Evolutionary conservation across 2,113 vertebrate species (phyloP).

Genomic region (Tichodroma muraria): DNA sequence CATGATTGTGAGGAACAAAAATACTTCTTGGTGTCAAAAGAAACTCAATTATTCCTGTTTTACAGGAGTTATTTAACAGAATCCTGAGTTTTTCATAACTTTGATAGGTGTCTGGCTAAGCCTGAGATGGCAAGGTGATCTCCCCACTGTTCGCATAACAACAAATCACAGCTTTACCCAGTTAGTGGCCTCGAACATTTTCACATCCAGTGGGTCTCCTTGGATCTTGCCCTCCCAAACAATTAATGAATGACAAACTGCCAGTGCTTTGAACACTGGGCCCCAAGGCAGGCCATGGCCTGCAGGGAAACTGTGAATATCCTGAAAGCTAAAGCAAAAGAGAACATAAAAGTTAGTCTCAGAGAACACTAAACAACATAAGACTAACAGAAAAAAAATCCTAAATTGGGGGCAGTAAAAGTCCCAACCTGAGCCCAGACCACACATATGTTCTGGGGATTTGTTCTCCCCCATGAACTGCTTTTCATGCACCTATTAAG

Average conservation of each 20-base stretch:
- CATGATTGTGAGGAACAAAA: neutral
- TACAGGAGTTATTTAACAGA: neutral
- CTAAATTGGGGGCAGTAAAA: neutral
- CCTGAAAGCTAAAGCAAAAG: constrained; percentile 46
- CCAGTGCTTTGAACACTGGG: constrained; percentile 44
- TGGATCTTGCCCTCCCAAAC: constrained; percentile 59
- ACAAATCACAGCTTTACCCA: constrained; percentile 53
- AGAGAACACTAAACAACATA: neutral
- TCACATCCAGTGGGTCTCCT: constrained; percentile 67
- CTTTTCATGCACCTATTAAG: neutral
- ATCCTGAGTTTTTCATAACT: neutral
- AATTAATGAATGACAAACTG: constrained; percentile 63
- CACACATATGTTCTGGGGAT: neutral
- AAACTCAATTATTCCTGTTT: neutral
- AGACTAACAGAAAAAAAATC: neutral
- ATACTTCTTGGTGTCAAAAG: neutral
- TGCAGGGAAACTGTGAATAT: constrained; percentile 1
- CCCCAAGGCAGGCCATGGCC: constrained; percentile 47
- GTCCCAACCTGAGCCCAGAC: neutral
- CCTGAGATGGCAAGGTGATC: neutral
- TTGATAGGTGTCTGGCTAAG: neutral
- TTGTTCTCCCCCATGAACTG: neutral
- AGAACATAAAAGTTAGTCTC: neutral
- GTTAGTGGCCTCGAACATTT: constrained; percentile 68
- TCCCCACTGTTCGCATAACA: neutral